These are phyloP conservation scores for Drosophila nr. fundita DNA, from an alignment of 2,888 invertebrate genomes.

Conservation along the genomic window DNA sequence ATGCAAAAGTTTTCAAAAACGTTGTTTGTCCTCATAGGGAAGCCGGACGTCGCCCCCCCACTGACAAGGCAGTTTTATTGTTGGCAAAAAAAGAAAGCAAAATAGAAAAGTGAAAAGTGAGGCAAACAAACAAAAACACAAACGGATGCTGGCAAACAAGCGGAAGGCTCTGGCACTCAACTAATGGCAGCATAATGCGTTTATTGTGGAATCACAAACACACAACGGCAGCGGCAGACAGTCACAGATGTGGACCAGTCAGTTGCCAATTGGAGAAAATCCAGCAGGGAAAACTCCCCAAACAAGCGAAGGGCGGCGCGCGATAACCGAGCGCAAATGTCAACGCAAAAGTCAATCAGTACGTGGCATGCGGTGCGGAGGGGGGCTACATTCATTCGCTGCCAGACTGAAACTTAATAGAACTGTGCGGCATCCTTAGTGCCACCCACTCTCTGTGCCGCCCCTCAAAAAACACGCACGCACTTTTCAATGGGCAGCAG, in stretches of 20 bases:
- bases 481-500: conserved; percentile 74
- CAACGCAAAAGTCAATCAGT: conserved; percentile 78
- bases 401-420: conserved; percentile 49
- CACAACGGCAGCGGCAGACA: conserved; percentile 14
- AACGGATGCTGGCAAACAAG: conserved; percentile 79
- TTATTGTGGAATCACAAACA: conserved; percentile 74
- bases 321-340: conserved; percentile 75
- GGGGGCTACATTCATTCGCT: not conserved
- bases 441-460: not conserved
- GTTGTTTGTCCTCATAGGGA: conserved; percentile 24
- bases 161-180: conserved; percentile 80
- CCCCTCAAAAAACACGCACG: conserved; percentile 53
- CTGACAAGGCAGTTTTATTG: conserved; percentile 65
- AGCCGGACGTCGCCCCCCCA: conserved; percentile 32
- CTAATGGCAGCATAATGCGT: conserved; percentile 80
- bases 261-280: not conserved
- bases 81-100: conserved; percentile 38
- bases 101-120: conserved; percentile 42
- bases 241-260: conserved; percentile 42
- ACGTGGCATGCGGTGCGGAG: conserved; percentile 15
- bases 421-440: conserved; percentile 27
- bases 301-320: conserved; percentile 42
- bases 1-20: conserved; percentile 64
- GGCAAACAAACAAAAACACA: conserved; percentile 52
- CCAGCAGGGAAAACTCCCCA: conserved; percentile 24